A percentile compares a stretch with the other conserved stretches of the same genome.
Evolutionary conservation across 2,888 invertebrate genomes (phyloP).

Genomic region (Ceriagrion tenellum): DNA sequence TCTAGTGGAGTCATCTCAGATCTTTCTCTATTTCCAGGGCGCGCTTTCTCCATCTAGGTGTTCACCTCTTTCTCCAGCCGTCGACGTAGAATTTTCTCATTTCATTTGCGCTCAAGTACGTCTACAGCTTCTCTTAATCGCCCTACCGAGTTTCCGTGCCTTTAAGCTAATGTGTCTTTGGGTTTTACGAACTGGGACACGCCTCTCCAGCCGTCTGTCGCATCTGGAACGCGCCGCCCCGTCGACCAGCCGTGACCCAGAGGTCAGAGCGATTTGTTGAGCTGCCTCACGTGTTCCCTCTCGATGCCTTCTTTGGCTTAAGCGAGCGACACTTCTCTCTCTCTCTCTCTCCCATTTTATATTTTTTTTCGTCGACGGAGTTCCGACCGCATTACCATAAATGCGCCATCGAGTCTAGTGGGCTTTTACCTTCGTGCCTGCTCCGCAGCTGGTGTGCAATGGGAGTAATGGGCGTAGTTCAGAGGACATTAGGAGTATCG

Average conservation of each 20-base stretch:
- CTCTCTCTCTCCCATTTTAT: not conserved
- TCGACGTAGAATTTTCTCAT: not conserved
- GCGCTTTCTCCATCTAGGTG: no score
- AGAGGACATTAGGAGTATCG: no score
- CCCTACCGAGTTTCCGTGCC: not conserved
- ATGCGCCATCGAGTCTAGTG: not conserved
- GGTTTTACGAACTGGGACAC: slow-evolving; percentile 25
- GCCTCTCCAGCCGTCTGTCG: not conserved
- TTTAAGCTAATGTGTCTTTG: not conserved
- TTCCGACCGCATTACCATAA: slow-evolving; percentile 11
- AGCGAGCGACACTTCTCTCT: not conserved
- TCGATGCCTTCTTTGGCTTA: not conserved
- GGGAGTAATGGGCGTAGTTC: no score
- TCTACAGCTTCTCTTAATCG: slow-evolving; percentile 5
- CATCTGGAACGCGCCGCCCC: not conserved
- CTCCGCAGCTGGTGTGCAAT: not conserved
- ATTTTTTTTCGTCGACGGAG: not conserved
- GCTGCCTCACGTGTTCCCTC: slow-evolving; percentile 15
- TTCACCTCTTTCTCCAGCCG: no score
- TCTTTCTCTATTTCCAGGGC: no score
- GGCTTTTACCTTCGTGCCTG: not conserved
- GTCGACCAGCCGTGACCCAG: slow-evolving; percentile 6
- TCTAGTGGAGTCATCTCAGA: no score
- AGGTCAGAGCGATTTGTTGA: slow-evolving; percentile 32
- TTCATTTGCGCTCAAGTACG: not conserved